A percentile compares a stretch with the other conserved stretches of the same genome.
Evolutionary conservation across 2,113 vertebrate species (phyloP).

Genomic region (Theristicus caerulescens): DNA sequence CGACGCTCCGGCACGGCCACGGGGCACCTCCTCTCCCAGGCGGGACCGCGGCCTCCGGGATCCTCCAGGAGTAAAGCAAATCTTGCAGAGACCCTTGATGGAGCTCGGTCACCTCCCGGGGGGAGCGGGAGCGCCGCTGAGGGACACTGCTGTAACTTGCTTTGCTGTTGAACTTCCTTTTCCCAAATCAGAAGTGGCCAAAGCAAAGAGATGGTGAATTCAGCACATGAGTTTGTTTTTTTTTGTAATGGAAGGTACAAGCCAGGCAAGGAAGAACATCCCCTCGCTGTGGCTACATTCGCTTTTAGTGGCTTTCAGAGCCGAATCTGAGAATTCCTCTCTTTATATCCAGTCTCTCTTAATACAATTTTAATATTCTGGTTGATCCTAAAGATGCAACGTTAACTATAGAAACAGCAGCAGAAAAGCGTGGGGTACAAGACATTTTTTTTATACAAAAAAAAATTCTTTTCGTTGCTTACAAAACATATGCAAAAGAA

Average conservation of each 20-base stretch:
- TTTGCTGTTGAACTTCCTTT: neutral
- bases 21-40: neutral
- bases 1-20: fast-evolving
- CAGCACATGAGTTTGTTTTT: neutral
- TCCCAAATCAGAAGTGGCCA: constrained; percentile 9
- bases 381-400: constrained; percentile 71
- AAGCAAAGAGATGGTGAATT: constrained; percentile 43
- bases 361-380: constrained; percentile 73
- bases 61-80: neutral
- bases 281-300: constrained; percentile 32
- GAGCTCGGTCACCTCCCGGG: neutral
- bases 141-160: neutral
- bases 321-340: constrained; percentile 48
- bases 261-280: constrained; percentile 26
- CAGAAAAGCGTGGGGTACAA: constrained; percentile 75
- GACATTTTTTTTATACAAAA: constrained; percentile 75
- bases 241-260: constrained; percentile 39
- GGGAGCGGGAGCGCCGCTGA: neutral
- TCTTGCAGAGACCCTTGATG: neutral
- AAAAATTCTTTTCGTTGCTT: constrained; percentile 69
- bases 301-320: constrained; percentile 48
- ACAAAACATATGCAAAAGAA: constrained; percentile 82
- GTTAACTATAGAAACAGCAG: constrained; percentile 76
- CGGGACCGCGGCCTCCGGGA: fast-evolving
- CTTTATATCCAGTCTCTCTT: constrained; percentile 68